phyloP scores from a whole-genome alignment of 2,888 invertebrate genomes.

The Chymomyza fuscimana region DNA sequence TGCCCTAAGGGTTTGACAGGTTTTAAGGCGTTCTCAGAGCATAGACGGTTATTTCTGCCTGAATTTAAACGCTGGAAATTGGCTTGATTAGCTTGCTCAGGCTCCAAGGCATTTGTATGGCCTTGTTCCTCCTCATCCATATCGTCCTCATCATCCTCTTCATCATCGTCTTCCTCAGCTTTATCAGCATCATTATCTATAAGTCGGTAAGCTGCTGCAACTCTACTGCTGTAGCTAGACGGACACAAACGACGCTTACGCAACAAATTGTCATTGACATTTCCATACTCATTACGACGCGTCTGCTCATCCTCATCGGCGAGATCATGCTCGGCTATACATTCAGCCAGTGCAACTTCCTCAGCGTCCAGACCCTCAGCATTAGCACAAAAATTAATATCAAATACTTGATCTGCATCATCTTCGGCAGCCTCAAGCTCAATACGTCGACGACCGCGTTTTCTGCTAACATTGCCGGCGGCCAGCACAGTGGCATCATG shows the following conservation, averaged over 20 bases:
- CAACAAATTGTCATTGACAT: conserved; percentile 46
- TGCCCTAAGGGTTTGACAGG: conserved; percentile 23
- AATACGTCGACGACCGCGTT: conserved; percentile 72
- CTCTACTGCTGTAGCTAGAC: neutral
- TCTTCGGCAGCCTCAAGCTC: conserved; percentile 58
- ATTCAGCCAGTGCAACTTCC: conserved; percentile 61
- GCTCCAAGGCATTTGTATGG: neutral
- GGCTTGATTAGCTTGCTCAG: conserved; percentile 25
- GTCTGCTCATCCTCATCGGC: conserved; percentile 58
- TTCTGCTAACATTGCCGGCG: conserved; percentile 50
- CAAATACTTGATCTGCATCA: conserved; percentile 38
- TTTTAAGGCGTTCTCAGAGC: neutral
- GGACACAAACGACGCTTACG: conserved; percentile 27
- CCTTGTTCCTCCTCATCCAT: conserved; percentile 45
- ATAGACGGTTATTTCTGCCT: neutral
- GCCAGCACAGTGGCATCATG: conserved; percentile 11
- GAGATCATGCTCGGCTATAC: conserved; percentile 63
- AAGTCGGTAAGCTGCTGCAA: neutral
- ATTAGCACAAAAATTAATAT: conserved; percentile 55
- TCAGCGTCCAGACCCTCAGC: conserved; percentile 62
- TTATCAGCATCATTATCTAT: neutral
- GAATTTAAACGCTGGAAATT: neutral
- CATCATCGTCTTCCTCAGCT: conserved; percentile 17
- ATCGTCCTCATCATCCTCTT: conserved; percentile 34
- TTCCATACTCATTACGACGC: conserved; percentile 49